A percentile compares a stretch with the other conserved stretches of the same genome.
phyloP scores from a whole-genome alignment of 1,140 invertebrate species.

The Zaprionus nigranus region DNA sequence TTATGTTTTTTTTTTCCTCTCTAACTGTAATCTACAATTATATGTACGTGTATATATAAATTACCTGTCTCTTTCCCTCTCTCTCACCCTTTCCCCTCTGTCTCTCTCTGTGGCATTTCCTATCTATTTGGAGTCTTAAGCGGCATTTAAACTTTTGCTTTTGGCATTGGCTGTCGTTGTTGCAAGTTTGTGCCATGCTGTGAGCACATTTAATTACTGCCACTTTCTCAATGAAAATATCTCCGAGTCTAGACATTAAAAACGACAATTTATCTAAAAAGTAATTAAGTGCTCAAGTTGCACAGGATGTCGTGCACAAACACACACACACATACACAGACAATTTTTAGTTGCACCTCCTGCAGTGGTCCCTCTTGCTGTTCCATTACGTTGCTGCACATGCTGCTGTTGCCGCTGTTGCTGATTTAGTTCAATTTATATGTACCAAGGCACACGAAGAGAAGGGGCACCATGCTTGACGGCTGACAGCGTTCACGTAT shows the following conservation, averaged over 20 bases:
- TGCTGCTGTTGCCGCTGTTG: slow-evolving; percentile 34
- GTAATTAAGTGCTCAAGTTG: slow-evolving; percentile 80
- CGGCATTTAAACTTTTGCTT: slow-evolving; percentile 56
- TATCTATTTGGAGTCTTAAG: slow-evolving; percentile 2
- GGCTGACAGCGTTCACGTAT: slow-evolving; percentile 41
- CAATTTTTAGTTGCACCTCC: slow-evolving; percentile 22
- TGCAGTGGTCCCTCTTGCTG: slow-evolving; percentile 1
- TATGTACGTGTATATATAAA: slow-evolving; percentile 27
- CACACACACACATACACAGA: not conserved
- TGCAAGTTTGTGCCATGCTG: slow-evolving; percentile 61
- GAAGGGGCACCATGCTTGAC: slow-evolving; percentile 18
- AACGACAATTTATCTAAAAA: slow-evolving; percentile 83
- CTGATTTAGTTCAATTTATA: slow-evolving; percentile 79
- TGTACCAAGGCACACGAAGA: slow-evolving; percentile 29
- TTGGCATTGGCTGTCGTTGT: slow-evolving; percentile 41
- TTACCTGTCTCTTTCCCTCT: slow-evolving; percentile 22
- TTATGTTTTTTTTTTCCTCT: slow-evolving; percentile 14
- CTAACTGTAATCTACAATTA: slow-evolving; percentile 25
- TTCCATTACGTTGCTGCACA: slow-evolving; percentile 17
- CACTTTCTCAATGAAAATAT: slow-evolving; percentile 77
- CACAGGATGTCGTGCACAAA: slow-evolving; percentile 36
- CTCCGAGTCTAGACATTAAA: slow-evolving; percentile 79
- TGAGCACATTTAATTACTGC: slow-evolving; percentile 80
- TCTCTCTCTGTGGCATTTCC: not conserved
- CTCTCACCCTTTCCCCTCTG: slow-evolving; percentile 3